Evolutionary conservation across 2,888 invertebrate species (phyloP), one percentile per base, ranked within the genome.

Genomic region (Meteorus colon): DNA sequence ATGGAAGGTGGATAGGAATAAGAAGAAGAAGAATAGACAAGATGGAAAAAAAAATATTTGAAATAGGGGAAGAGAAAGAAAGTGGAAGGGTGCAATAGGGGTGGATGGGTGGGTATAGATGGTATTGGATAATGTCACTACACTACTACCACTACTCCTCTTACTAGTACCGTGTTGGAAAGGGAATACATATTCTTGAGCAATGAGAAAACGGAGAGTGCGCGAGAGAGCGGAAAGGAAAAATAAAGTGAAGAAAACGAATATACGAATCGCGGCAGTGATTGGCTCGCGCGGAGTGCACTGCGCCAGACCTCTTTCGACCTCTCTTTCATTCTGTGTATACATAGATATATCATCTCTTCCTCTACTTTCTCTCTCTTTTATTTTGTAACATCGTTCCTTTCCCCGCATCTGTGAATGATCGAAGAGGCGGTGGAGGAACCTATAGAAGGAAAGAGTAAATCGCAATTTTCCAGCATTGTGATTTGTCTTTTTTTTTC

Each of bases 131-230:
- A n/a, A 48, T 48, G 48, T 45, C 45, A 45, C 45, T 45, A 45
- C n/a, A n/a, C 41, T 41, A 41, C 41, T 41, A 41, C 8, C 8
- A 41, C 41, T 41, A 41, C 41, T 34, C 4, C 34, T 34, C 2
- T 34, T 34, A 34, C 34, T 34, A 34, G 8, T 72, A 29, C 48
- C 55, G 67, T 55, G 71, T 59, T 51, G 68, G 74, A 55, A 77
- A 74, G 72, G 72, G 77, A 78, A 81, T 80, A 76, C 77, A 79
- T 77, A 74, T 78, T 78, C 79, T 77, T 78, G 81, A 78, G 77
- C 77, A 81, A 82, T 83, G 82, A 83, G 82, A 82, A 81, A 82
- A 80, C 82, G 80, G 81, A 79, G 79, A 77, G 75, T 79, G 76
- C 69, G 74, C 74, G 59, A 70, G 69, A 27, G 31, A 51, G 71